phyloP scores from a whole-genome alignment of 2,113 vertebrate genomes.

The Terrapene triunguis region DNA sequence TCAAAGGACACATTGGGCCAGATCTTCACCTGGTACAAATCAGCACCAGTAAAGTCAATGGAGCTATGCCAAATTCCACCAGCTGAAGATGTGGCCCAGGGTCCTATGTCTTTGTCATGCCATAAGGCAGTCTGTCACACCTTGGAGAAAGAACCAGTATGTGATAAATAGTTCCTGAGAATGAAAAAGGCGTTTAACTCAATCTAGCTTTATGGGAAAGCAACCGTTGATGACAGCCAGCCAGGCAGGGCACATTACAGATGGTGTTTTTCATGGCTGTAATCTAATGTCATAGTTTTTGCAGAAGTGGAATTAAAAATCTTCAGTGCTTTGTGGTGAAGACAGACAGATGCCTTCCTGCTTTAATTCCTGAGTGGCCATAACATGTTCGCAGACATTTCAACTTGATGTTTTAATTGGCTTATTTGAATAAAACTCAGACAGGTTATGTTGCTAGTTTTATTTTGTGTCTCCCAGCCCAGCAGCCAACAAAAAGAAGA shows the following conservation, averaged over 20 bases:
- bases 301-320: conserved; percentile 63
- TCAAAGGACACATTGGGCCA: accelerated
- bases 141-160: not conserved
- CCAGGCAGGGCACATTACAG: conserved; percentile 47
- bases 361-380: conserved; percentile 76
- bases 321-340: conserved; percentile 69
- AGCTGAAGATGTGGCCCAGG: not conserved
- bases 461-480: conserved; percentile 67
- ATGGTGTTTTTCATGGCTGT: conserved; percentile 71
- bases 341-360: conserved; percentile 80
- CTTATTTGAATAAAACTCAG: conserved; percentile 82
- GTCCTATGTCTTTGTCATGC: not conserved
- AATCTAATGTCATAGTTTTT: conserved; percentile 55
- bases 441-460: conserved; percentile 74
- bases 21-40: not conserved
- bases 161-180: not conserved
- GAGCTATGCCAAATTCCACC: not conserved
- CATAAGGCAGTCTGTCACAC: not conserved
- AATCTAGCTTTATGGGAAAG: not conserved
- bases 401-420: conserved; percentile 79
- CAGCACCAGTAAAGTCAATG: not conserved
- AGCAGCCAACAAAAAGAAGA: conserved; percentile 76
- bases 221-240: conserved; percentile 51
- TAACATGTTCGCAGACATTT: conserved; percentile 74
- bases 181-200: not conserved